Evolutionary conservation across 2,797 vertebrate genomes (phyloP).

Genomic region (Micropoecilia bifurca): DNA sequence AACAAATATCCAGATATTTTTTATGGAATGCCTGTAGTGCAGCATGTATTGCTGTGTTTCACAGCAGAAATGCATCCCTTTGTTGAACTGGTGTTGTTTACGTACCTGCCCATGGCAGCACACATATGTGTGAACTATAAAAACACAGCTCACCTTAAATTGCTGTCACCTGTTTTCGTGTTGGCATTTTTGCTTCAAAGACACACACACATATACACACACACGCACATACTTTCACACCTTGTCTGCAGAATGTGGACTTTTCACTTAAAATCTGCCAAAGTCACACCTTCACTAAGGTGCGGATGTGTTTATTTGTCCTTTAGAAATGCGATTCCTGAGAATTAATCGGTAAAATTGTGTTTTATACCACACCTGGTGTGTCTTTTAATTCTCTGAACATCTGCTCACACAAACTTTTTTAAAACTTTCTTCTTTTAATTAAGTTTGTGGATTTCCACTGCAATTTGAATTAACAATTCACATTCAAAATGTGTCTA

Average conservation of each 20-base stretch:
- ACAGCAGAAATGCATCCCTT: background rate
- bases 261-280: slow-evolving; percentile 13
- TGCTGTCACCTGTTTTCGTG: slow-evolving; percentile 1
- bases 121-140: slow-evolving; percentile 7
- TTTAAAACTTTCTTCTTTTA: background rate
- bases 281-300: slow-evolving; percentile 1
- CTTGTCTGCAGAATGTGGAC: slow-evolving; percentile 5
- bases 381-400: background rate
- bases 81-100: background rate
- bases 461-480: background rate
- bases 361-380: background rate
- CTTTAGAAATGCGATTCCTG: background rate
- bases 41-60: background rate
- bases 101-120: background rate
- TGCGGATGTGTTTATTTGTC: slow-evolving; percentile 4
- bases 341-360: background rate
- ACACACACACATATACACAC: background rate
- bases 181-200: background rate
- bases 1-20: background rate
- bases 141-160: slow-evolving; percentile 5
- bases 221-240: background rate
- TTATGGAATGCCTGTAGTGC: background rate
- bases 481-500: background rate
- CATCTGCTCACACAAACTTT: background rate
- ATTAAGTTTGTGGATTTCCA: background rate